Evolutionary conservation across 2,113 vertebrate species (phyloP).

Genomic region (Gallinago paraguaiae): DNA sequence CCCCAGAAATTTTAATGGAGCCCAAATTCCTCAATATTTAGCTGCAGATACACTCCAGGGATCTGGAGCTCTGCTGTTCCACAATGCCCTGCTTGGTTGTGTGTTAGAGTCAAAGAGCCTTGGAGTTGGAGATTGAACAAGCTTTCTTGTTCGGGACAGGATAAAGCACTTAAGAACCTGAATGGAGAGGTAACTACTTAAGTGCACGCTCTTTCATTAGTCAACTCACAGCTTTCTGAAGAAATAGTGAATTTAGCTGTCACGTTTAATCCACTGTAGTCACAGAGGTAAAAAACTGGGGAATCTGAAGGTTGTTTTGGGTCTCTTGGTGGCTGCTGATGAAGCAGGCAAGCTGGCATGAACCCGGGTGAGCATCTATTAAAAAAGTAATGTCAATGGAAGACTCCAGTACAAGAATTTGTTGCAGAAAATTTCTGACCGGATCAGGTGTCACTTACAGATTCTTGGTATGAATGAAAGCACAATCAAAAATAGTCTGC

Average conservation of each 20-base stretch:
- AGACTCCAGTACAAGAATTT: not conserved
- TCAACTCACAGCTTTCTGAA: not conserved
- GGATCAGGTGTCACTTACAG: not conserved
- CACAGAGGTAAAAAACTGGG: not conserved
- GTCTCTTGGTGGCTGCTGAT: not conserved
- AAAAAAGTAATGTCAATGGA: not conserved
- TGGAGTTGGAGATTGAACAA: not conserved
- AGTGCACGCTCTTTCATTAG: not conserved
- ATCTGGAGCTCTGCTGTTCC: not conserved
- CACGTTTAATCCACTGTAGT: not conserved
- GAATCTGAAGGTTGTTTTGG: not conserved
- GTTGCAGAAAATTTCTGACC: not conserved
- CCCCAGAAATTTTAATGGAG: not conserved
- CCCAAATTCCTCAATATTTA: not conserved
- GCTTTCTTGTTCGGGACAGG: not conserved
- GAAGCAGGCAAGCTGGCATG: not conserved
- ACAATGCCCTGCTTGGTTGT: not conserved
- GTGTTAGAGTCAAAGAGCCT: not conserved
- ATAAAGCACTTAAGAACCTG: not conserved
- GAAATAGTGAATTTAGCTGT: not conserved
- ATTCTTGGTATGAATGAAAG: not conserved
- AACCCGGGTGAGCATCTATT: not conserved
- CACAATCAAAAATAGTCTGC: not conserved
- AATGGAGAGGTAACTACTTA: not conserved
- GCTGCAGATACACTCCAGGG: not conserved